Conservation (phyloP, 2,113 vertebrate species). For the Sebastes fasciatus region DNA sequence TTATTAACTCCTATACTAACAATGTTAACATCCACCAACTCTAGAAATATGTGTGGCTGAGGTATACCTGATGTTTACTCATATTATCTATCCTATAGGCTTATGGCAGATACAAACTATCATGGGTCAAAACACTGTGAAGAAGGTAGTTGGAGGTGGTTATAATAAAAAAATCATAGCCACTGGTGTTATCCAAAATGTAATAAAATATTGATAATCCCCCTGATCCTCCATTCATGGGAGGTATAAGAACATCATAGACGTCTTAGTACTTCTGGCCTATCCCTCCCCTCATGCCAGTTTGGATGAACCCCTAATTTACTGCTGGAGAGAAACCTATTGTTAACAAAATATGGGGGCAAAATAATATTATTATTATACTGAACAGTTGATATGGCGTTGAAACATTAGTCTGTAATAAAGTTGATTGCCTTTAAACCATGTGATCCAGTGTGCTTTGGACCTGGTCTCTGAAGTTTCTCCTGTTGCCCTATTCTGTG, state of each 20-base stretch:
- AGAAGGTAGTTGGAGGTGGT: neutral
- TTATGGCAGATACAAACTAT: neutral
- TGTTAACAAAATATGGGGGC: neutral
- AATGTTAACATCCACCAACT: neutral
- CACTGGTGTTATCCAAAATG: no score
- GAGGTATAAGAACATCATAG: neutral
- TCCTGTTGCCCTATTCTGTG: no score
- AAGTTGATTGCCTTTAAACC: no score
- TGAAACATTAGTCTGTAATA: no score
- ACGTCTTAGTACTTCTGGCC: neutral
- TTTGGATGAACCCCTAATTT: no score
- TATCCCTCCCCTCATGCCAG: neutral
- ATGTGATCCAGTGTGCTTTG: no score
- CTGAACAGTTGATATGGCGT: no score
- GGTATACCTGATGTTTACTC: no score
- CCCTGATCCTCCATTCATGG: neutral
- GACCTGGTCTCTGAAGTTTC: no score
- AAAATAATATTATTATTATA: no score
- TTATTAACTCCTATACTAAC: neutral
- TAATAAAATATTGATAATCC: neutral
- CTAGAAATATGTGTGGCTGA: no score
- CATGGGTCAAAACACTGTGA: neutral
- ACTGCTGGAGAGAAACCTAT: neutral
- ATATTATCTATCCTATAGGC: neutral
- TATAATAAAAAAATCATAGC: neutral